Percentiles rank a stretch among this genome's conserved stretches.
Conservation (phyloP, 2,113 vertebrate species). For the Procavia capensis region DNA sequence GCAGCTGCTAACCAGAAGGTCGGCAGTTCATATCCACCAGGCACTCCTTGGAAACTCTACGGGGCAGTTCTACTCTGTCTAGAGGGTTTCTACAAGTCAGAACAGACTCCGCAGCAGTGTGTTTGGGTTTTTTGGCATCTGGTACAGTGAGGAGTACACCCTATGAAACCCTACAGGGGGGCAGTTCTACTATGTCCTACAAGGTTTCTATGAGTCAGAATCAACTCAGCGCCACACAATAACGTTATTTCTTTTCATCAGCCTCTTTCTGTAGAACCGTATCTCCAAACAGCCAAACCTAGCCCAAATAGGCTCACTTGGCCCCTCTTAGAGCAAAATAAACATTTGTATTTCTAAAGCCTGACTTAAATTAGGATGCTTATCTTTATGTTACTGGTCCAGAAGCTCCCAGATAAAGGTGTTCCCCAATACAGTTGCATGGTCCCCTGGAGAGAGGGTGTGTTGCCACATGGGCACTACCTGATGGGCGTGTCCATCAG, state of each 20-base stretch:
- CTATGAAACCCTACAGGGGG: background rate
- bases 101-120: no score
- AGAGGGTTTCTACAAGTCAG: no score
- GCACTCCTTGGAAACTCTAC: no score
- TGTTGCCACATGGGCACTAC: background rate
- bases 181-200: background rate
- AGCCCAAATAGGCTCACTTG: background rate
- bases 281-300: background rate
- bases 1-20: no score
- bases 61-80: no score
- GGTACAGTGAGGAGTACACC: no score
- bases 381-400: background rate
- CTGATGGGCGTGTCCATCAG: background rate
- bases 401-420: background rate
- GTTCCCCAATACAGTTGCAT: background rate
- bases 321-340: background rate
- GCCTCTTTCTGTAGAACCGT: background rate
- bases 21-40: no score
- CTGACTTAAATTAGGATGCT: background rate
- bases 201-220: background rate
- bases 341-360: background rate
- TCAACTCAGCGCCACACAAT: background rate
- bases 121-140: no score
- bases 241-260: background rate
- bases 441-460: background rate